These are phyloP conservation scores for Clarias macrocephalus DNA, from an alignment of 2,113 vertebrate species.

Conservation along the genomic window DNA sequence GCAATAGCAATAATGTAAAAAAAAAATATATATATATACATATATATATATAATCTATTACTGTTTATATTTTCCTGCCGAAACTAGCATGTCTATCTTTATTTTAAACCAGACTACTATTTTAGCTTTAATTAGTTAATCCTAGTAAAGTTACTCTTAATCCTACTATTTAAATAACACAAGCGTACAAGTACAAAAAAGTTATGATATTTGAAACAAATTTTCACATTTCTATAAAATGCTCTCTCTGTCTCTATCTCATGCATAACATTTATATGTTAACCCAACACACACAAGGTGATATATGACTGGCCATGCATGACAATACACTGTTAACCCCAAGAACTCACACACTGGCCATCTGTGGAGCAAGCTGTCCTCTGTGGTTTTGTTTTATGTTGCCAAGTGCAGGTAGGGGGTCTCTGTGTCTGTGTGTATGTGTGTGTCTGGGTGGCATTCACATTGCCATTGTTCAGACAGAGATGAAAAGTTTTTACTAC, in stretches of 20 bases:
- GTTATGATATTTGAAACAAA: slow-evolving; percentile 8
- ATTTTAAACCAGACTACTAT: neutral
- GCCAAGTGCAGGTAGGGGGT: slow-evolving; percentile 39
- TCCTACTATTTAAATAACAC: neutral
- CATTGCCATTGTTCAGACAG: neutral
- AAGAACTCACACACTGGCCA: slow-evolving; percentile 36
- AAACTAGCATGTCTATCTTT: neutral
- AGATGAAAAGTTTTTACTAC: slow-evolving; percentile 23
- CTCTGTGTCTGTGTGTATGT: slow-evolving; percentile 1
- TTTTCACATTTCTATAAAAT: slow-evolving; percentile 22
- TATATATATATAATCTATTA: neutral
- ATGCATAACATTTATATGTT: neutral
- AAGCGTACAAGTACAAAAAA: neutral
- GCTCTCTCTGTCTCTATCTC: neutral
- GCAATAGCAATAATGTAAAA: neutral
- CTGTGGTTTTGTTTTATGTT: slow-evolving; percentile 5
- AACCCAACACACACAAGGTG: slow-evolving; percentile 5
- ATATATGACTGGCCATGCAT: slow-evolving; percentile 45
- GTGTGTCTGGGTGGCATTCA: slow-evolving; percentile 3
- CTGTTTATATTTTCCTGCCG: no score
- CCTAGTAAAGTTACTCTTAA: neutral
- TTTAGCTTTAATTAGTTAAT: neutral
- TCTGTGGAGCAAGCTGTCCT: slow-evolving; percentile 60
- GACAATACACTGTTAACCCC: slow-evolving; percentile 35
- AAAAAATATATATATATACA: no score